Percentiles rank a stretch among this genome's conserved stretches.
phyloP scores from a whole-genome alignment of 2,113 vertebrate species.

The Megatriorchis doriae region DNA sequence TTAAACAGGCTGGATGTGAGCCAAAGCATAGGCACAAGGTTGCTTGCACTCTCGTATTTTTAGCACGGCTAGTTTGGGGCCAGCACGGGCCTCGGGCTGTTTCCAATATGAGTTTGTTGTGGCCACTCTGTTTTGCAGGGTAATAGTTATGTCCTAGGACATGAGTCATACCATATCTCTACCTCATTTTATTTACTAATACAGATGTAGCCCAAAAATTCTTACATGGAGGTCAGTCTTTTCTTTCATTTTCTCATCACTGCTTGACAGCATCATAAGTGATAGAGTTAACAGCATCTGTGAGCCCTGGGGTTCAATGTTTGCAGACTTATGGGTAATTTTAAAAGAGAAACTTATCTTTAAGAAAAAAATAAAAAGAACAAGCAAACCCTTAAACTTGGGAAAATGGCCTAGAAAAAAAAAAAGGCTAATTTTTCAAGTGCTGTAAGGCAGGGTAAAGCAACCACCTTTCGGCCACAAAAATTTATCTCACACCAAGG shows the following conservation, averaged over 20 bases:
- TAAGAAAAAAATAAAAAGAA: not conserved
- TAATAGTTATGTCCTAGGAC: not conserved
- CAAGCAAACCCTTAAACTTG: not conserved
- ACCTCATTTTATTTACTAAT: not conserved
- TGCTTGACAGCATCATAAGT: not conserved
- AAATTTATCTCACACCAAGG: not conserved
- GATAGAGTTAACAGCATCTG: not conserved
- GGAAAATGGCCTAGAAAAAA: not conserved
- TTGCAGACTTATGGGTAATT: not conserved
- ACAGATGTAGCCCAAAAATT: not conserved
- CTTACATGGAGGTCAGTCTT: not conserved
- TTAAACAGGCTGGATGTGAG: not conserved
- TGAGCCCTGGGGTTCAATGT: not conserved
- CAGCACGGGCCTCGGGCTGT: rapidly evolving
- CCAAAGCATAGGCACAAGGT: not conserved
- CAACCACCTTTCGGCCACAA: not conserved
- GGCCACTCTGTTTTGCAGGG: not conserved
- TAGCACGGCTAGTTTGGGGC: not conserved
- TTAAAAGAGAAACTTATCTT: not conserved
- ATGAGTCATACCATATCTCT: not conserved
- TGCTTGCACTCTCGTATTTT: not conserved
- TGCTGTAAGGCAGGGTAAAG: not conserved
- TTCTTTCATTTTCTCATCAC: not conserved
- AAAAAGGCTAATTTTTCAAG: not conserved
- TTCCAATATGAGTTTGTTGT: not conserved